A percentile compares a stretch with the other conserved stretches of the same genome.
phyloP scores from a whole-genome alignment of 2,797 vertebrate genomes.

The Aselliscus stoliczkanus region DNA sequence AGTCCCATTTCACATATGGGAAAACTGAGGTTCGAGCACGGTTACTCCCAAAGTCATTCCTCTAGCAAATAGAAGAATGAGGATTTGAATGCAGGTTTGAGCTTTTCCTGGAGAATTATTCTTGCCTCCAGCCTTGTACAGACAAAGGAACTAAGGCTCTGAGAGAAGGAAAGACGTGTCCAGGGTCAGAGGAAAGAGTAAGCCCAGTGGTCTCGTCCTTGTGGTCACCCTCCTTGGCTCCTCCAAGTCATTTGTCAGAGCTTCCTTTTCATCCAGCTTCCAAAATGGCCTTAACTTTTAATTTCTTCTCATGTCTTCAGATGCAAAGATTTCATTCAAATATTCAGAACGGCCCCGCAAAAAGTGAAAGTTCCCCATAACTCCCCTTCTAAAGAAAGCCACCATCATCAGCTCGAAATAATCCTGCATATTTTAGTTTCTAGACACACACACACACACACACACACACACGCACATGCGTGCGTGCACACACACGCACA shows the following conservation, averaged over 20 bases:
- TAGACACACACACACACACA: not conserved
- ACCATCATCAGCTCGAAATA: not conserved
- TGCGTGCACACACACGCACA: not conserved
- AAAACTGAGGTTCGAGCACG: not conserved
- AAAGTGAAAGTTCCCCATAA: not conserved
- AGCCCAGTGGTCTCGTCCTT: accelerated
- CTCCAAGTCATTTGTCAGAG: not conserved
- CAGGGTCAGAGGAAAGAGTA: not conserved
- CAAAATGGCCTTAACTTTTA: not conserved
- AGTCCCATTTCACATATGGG: not conserved
- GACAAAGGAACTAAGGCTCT: not conserved
- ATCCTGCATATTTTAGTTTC: not conserved
- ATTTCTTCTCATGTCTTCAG: not conserved
- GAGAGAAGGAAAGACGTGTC: not conserved
- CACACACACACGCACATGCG: not conserved
- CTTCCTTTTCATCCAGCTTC: not conserved
- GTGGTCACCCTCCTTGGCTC: not conserved
- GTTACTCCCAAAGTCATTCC: not conserved
- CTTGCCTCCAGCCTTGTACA: not conserved
- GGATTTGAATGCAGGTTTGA: not conserved
- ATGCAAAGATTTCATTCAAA: not conserved
- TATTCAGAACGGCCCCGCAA: not conserved
- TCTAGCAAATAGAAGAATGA: not conserved
- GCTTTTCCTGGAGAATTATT: not conserved
- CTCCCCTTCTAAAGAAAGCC: not conserved